Conservation (phyloP, 2,888 invertebrate species). For the Xanthorhoe spadicearia region DNA sequence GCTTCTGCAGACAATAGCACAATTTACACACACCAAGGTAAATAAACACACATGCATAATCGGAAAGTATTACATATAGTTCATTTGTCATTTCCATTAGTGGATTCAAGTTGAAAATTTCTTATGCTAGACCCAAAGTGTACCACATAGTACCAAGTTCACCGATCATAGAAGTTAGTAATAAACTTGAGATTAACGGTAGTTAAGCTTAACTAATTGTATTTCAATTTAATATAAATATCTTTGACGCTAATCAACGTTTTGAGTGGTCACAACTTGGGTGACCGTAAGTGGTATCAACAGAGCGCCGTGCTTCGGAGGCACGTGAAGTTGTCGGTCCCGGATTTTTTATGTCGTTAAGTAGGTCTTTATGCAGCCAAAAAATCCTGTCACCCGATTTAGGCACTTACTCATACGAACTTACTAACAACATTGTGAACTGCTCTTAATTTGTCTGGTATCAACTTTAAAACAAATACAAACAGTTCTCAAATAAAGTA, state of each 20-base stretch:
- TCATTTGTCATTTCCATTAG: not conserved
- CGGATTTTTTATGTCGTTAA: too few relatives aligned
- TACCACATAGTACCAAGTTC: not conserved
- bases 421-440: not conserved
- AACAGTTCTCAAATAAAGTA: not conserved
- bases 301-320: too few relatives aligned
- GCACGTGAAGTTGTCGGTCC: too few relatives aligned
- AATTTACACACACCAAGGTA: slow-evolving; percentile 49
- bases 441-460: not conserved
- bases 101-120: slow-evolving; percentile 26
- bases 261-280: too few relatives aligned
- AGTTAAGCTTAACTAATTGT: not conserved
- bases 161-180: not conserved
- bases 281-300: too few relatives aligned
- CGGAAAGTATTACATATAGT: slow-evolving; percentile 9
- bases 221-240: too few relatives aligned
- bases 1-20: slow-evolving; percentile 68
- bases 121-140: not conserved
- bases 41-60: slow-evolving; percentile 45
- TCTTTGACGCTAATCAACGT: too few relatives aligned
- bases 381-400: too few relatives aligned
- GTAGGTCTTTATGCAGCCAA: too few relatives aligned
- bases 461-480: not conserved
- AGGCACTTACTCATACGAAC: too few relatives aligned
- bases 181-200: not conserved